Evolutionary conservation across 2,113 vertebrate genomes (phyloP).

Genomic region (Machaerirhynchus nigripectus): DNA sequence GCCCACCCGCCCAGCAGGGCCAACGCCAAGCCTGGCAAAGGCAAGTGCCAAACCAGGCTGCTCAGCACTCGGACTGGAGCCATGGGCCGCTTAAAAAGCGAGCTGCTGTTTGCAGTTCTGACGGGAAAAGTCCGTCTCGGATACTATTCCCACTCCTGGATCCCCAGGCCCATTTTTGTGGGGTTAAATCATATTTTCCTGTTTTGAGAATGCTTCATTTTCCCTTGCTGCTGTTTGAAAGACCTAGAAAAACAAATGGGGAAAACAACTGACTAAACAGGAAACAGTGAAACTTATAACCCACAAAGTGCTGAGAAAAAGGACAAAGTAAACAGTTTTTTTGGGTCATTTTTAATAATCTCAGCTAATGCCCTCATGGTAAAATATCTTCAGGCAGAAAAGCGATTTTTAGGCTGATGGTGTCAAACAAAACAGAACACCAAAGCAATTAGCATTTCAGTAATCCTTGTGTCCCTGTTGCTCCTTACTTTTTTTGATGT

Average conservation of each 20-base stretch:
- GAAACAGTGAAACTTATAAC: conserved; percentile 44
- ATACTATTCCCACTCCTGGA: background rate
- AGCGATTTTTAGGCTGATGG: conserved; percentile 37
- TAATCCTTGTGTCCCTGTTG: conserved; percentile 13
- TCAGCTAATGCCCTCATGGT: background rate
- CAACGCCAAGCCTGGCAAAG: background rate
- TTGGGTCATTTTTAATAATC: background rate
- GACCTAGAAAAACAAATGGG: conserved; percentile 52
- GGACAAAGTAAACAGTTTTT: conserved; percentile 26
- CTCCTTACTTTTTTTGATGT: background rate
- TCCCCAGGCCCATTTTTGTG: conserved; percentile 56
- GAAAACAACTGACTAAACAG: conserved; percentile 68
- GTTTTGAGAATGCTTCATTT: conserved; percentile 52
- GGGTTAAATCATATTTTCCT: conserved; percentile 68
- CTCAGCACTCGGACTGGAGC: background rate
- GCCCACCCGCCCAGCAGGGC: background rate
- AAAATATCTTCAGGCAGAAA: conserved; percentile 17
- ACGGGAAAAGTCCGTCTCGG: background rate
- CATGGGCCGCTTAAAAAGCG: background rate
- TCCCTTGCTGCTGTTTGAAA: conserved; percentile 54
- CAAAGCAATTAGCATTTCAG: conserved; percentile 55
- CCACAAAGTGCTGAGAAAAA: conserved; percentile 54
- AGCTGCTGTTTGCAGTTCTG: background rate
- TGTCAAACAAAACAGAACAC: conserved; percentile 39
- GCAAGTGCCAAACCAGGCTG: background rate